Evolutionary conservation across 2,888 invertebrate species (phyloP), one percentile per base, ranked within the genome.

Genomic region (Xiphydria camelus): DNA sequence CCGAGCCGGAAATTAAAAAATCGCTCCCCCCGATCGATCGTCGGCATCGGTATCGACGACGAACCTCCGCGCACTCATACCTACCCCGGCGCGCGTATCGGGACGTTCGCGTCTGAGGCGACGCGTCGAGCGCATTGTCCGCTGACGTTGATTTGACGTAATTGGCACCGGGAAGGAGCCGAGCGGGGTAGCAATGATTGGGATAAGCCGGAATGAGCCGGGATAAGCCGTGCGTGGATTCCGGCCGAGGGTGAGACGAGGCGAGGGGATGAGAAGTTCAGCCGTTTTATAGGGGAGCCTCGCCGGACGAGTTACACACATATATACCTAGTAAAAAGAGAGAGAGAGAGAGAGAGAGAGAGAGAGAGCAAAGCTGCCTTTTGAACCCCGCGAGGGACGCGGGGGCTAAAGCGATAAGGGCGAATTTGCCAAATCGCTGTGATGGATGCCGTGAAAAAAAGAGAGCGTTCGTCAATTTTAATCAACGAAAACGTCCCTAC

Each of bases 91-190:
- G 41, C 49, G 31, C 26, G 44, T 49, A 53, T 50, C 49, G n/a
- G n/a, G n/a, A n/a, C n/a, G n/a, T n/a, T n/a, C n/a, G n/a, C n/a
- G n/a, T n/a, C n/a, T n/a, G n/a, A n/a, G n/a, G n/a, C n/a, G n/a
- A n/a, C n/a, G n/a, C n/a, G n/a, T n/a, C n/a, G 37, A 35, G 37
- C 14, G 53, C 57, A 70, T 73, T 73, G 66, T 68, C 60, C 59
- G 51, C 55, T 73, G 75, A 75, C 75, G 59, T 72, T 75, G 73
- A 75, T 75, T 72, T 68, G 75, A 62, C 64, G 69, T 75, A 75
- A 75, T 75, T 75, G 75, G 72, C 72, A 73, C 72, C 67, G 64
- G 70, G 67, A 63, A 66, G 62, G 64, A 62, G 62, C 41, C 62
- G 66, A 64, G 50, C 66, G 60, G 66, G 68, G 57, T 59, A 63